Base-by-base conservation (phyloP, 2,113 vertebrate species). In the Perca fluviatilis region DNA sequence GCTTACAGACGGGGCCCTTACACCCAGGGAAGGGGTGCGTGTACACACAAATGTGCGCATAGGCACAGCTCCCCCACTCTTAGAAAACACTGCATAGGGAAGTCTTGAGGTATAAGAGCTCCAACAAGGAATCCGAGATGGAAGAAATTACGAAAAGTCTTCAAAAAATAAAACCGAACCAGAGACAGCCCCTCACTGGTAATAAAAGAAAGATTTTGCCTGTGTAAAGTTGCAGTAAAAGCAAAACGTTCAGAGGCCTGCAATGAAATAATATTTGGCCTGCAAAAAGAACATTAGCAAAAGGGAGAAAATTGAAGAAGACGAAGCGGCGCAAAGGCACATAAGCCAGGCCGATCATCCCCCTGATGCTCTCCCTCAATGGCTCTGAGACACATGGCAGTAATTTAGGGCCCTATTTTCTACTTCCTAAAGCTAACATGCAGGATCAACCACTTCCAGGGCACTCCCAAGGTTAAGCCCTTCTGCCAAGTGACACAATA, bases 371-470 rank as follows among this genome's bases (percentile, higher is more conserved):
- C 90, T 94, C 93, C 19, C 93, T 91, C 87, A 88, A 90, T 92
- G 89, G 91, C 89, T 93, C 88, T 84, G 65, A 94, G 93, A 94
- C 95, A 96, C 96, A 96, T 96, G 96, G 95, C 92, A 95, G 93
- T 94, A 96, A 96, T 97, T 94, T 97, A 95, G 65, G 80, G 86
- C 74, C 89, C 92, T 95, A 96, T 96, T 95, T 94, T 95, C 89
- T 93, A 93, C 90, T 94, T 95, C 93, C 94, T 94, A 90, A 96
- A 94, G 91, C 93, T 91, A 94, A 95, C 95, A 93, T 85, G 88
- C 86, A 90, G 91, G 92, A 93, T 93, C 90, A 92, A 90, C 88
- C 91, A 91, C 92, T 94, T 93, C 91, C 93, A 94, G 93, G 92
- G 91, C 86, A 87, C 93, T 92, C 89, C 88, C 89, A 93, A 91